Base-by-base conservation (phyloP, 2,113 vertebrate genomes). In the Cyphomyrus plagiostoma region DNA sequence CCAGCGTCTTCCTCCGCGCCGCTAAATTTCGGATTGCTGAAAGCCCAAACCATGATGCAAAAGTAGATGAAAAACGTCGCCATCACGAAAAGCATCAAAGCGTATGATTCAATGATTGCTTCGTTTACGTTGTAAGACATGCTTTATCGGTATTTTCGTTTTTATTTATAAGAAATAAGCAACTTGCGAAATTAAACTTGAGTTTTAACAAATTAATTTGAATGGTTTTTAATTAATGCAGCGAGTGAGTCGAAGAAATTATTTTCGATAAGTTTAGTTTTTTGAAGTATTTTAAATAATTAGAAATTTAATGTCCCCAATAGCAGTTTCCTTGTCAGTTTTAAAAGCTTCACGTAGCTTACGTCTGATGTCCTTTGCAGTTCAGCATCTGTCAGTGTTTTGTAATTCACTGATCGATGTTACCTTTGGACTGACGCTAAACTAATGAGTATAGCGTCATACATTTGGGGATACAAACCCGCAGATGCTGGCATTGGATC, bases 31-130 rank as follows among this genome's bases (percentile, higher is more conserved):
- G 95, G 95, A 92, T 96, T 96, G 90, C 94, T 95, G 90, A 96
- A 96, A 89, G 95, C 94, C 96, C 96, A 96, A 9, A 96, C 94
- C 95, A 96, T 96, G 17, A 94, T 95, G 74, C 95, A 96, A 91
- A 96, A 95, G 89, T 95, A 96, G 21, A 95, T 17, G 88, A 96
- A 96, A 91, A 96, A 96, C 8, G 94, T 91, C 8, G 94, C 94
- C 96, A 96, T 96, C 26, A 96, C 95, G 91, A 96, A 91, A 26
- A 94, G 89, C 96, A 96, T 96, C 89, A 96, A 94, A 53, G 93
- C 95, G 62, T 96, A 96, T 11, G 96, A 95, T 92, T 96, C 95
- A 1, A 96, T 93, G 93, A 96, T 96, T 9, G 96, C 95, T 90
- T 95, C 94, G 23, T 92, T 95, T 50, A 96, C 93, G 1, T 92